Percentiles rank a stretch among this genome's conserved stretches.
phyloP scores from a whole-genome alignment of 2,888 invertebrate genomes.

The Notodonta ziczac region DNA sequence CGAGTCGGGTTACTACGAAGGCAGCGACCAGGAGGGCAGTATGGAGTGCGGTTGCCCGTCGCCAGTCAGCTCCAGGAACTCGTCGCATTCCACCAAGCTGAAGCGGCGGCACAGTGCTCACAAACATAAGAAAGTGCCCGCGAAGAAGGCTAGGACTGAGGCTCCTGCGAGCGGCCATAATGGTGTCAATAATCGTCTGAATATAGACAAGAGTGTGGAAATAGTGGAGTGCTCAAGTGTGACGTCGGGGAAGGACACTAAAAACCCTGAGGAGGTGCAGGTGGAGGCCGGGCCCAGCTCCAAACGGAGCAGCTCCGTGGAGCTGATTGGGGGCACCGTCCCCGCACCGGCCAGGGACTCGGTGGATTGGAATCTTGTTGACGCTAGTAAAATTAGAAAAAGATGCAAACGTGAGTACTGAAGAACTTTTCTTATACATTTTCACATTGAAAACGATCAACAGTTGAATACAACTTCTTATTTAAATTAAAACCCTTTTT shows the following conservation, averaged over 20 bases:
- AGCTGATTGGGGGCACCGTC: conserved; percentile 73
- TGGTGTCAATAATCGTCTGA: conserved; percentile 42
- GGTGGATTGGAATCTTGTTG: conserved; percentile 78
- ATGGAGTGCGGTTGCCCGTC: conserved; percentile 82
- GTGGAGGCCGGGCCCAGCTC: conserved; percentile 67
- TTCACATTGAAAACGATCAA: neutral
- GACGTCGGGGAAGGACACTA: conserved; percentile 52
- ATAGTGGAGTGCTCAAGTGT: conserved; percentile 64
- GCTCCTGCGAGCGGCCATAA: conserved; percentile 64
- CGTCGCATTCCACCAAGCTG: conserved; percentile 72
- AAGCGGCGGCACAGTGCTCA: conserved; percentile 71
- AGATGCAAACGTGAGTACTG: conserved; percentile 71
- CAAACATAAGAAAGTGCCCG: conserved; percentile 66
- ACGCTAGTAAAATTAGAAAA: conserved; percentile 85
- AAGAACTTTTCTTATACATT: neutral
- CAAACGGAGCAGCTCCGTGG: conserved; percentile 73
- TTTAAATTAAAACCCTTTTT: too few species aligned
- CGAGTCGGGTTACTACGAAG: conserved; percentile 94
- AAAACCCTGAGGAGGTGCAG: conserved; percentile 52
- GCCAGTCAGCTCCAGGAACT: conserved; percentile 75
- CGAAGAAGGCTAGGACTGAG: conserved; percentile 65
- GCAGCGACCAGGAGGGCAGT: conserved; percentile 86
- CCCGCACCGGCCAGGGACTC: conserved; percentile 76
- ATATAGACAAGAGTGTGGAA: conserved; percentile 70
- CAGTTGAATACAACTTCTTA: too few species aligned